Evolutionary conservation across 2,888 invertebrate species (phyloP).

Genomic region (Nephrotoma guestfalica): DNA sequence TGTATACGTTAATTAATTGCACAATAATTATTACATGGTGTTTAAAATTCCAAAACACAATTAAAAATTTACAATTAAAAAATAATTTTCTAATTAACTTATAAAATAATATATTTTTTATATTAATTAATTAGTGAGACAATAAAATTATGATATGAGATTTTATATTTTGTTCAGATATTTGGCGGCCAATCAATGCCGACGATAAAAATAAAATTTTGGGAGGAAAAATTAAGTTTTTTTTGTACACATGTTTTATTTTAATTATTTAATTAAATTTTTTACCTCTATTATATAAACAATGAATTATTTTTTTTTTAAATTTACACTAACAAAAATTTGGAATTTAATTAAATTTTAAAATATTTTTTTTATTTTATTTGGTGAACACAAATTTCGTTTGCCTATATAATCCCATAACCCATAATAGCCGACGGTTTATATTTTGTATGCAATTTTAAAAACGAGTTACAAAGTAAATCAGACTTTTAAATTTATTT

Average conservation of each 20-base stretch:
- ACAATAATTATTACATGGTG: not conserved
- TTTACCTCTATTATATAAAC: not conserved
- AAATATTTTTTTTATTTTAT: not conserved
- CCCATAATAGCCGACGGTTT: not conserved
- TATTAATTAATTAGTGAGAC: not conserved
- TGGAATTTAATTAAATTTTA: not conserved
- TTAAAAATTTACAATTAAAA: not conserved
- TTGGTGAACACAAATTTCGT: not conserved
- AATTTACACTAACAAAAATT: not conserved
- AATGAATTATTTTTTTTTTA: not conserved
- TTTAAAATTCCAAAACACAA: not conserved
- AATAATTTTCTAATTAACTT: not conserved
- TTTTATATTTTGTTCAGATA: not conserved
- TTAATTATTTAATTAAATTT: not conserved
- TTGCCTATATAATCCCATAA: not conserved
- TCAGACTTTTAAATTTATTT: not conserved
- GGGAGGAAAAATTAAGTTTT: not conserved
- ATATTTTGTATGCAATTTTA: not conserved
- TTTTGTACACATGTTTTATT: not conserved
- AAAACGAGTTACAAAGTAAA: not conserved
- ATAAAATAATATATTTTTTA: not conserved
- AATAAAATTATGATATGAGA: not conserved
- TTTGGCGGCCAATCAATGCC: not conserved
- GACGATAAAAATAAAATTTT: not conserved
- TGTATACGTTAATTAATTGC: not conserved